Evolutionary conservation across 2,113 vertebrate genomes (phyloP).

Genomic region (Epinephelus cyanopodus): DNA sequence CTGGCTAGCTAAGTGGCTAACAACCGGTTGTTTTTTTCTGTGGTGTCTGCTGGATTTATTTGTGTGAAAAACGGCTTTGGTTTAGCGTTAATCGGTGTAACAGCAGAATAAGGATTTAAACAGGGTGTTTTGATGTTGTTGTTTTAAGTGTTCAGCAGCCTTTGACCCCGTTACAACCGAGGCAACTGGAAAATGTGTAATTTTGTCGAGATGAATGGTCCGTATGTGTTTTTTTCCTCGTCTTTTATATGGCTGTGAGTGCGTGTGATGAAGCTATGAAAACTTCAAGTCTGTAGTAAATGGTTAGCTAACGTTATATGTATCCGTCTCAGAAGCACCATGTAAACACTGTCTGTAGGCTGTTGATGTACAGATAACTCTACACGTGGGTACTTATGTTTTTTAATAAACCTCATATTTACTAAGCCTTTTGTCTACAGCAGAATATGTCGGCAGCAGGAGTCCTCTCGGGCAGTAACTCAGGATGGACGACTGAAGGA

Average conservation of each 20-base stretch:
- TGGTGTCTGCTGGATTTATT: not conserved
- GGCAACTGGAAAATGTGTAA: not conserved
- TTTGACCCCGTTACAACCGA: not conserved
- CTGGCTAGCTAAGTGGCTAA: slow-evolving; percentile 1
- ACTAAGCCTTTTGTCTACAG: not conserved
- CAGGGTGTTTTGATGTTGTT: not conserved
- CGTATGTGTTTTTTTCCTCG: not conserved
- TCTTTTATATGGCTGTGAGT: not conserved
- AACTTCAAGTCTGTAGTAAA: not conserved
- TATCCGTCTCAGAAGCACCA: not conserved
- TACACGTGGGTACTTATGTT: not conserved
- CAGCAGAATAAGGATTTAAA: not conserved
- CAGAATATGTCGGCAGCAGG: slow-evolving; percentile 69
- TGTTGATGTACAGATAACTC: too few species aligned
- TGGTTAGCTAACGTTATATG: not conserved
- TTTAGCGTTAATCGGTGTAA: not conserved
- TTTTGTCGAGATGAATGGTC: not conserved
- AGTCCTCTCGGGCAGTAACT: slow-evolving; percentile 23
- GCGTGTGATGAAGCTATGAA: not conserved
- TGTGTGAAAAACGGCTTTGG: not conserved
- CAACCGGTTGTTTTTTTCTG: not conserved
- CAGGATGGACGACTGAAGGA: slow-evolving; percentile 35
- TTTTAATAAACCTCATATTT: not conserved
- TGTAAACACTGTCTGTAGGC: not conserved
- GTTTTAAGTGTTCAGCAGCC: not conserved